These are phyloP conservation scores for Drosophila greeni DNA, from an alignment of 2,888 invertebrate genomes.

Conservation along the genomic window DNA sequence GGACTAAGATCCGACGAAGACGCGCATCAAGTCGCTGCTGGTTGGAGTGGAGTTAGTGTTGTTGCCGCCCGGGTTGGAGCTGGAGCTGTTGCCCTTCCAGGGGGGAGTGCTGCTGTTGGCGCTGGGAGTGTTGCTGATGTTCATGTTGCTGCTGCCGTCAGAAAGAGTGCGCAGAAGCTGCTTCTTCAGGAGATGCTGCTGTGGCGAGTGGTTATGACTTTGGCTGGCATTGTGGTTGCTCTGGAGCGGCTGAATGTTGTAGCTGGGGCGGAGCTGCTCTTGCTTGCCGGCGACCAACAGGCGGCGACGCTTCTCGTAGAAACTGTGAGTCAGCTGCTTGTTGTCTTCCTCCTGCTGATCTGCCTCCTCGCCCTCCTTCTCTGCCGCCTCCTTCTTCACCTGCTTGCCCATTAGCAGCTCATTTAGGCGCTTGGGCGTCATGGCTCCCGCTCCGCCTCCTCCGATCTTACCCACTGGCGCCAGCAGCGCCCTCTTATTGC, in stretches of 20 bases:
- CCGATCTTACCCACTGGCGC: constrained; percentile 38
- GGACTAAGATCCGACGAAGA: constrained; percentile 60
- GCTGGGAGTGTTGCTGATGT: constrained; percentile 38
- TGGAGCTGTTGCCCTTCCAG: constrained; percentile 63
- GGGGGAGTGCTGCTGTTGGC: constrained; percentile 49
- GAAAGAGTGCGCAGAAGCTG: constrained; percentile 71
- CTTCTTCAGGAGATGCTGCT: constrained; percentile 55
- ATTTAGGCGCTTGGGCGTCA: constrained; percentile 68
- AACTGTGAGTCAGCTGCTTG: constrained; percentile 61
- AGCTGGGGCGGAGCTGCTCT: constrained; percentile 29
- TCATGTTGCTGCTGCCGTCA: constrained; percentile 64
- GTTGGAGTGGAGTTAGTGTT: constrained; percentile 48
- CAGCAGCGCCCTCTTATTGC: constrained; percentile 65
- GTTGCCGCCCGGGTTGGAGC: constrained; percentile 58
- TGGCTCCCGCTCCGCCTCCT: constrained; percentile 22
- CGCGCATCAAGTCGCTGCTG: constrained; percentile 70
- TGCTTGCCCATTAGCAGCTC: constrained; percentile 64
- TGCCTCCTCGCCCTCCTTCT: constrained; percentile 26
- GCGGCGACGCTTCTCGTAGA: constrained; percentile 72
- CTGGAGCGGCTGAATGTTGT: constrained; percentile 28
- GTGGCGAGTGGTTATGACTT: constrained; percentile 44
- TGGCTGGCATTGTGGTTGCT: constrained; percentile 25
- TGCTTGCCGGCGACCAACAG: constrained; percentile 48
- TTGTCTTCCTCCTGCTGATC: constrained; percentile 39
- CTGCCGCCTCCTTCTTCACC: constrained; percentile 31